phyloP scores from a whole-genome alignment of 30 jellyfish, hydroid and myxozoan species.

The Phacellophora camtschatica region DNA sequence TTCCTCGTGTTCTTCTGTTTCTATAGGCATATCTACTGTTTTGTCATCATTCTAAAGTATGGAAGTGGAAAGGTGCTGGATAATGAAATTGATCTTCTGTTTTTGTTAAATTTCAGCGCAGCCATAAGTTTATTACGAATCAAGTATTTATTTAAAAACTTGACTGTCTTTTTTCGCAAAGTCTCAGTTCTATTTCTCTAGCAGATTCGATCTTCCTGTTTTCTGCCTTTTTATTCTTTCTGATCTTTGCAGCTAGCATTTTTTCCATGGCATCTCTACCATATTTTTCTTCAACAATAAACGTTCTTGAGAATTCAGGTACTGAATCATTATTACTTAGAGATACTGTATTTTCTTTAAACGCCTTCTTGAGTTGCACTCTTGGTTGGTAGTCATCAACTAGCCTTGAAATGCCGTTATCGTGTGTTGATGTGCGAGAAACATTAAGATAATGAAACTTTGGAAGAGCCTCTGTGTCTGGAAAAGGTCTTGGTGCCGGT shows the following conservation, averaged over 20 bases:
- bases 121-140: background rate
- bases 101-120: background rate
- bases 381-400: slow-evolving; percentile 11
- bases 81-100: slow-evolving; percentile 1
- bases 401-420: background rate
- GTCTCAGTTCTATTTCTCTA: background rate
- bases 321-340: background rate
- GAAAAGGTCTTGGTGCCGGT: background rate
- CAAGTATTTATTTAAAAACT: background rate
- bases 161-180: background rate
- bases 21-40: background rate
- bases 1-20: background rate
- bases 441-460: background rate
- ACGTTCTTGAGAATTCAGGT: background rate
- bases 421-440: slow-evolving; percentile 11
- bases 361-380: background rate
- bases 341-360: background rate
- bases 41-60: background rate
- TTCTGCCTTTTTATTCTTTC: background rate
- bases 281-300: background rate
- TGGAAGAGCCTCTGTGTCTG: slow-evolving; percentile 5
- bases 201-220: background rate
- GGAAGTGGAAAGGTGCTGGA: slow-evolving; percentile 5
- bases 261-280: background rate
- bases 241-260: background rate